phyloP scores from a whole-genome alignment of 2,888 invertebrate species.

The Bhutanitis thaidina region DNA sequence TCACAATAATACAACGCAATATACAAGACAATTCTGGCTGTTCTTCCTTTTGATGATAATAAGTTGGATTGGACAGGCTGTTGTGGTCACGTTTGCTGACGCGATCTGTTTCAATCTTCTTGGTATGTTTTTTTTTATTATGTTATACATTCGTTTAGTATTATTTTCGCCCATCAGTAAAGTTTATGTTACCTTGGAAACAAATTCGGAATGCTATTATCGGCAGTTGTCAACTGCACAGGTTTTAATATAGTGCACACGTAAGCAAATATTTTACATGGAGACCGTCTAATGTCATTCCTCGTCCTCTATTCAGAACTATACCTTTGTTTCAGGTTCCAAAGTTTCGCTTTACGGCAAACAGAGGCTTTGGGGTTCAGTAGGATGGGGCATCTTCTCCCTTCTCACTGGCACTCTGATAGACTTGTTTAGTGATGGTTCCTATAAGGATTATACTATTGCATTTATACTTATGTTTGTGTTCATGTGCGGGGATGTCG shows the following conservation, averaged over 20 bases:
- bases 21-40: slow-evolving; percentile 85
- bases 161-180: too few species aligned
- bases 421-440: slow-evolving; percentile 84
- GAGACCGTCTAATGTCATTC: too few species aligned
- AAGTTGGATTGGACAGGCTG: slow-evolving; percentile 91
- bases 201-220: too few species aligned
- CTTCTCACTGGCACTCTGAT: slow-evolving; percentile 88
- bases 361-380: slow-evolving; percentile 92
- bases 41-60: slow-evolving; percentile 88
- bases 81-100: slow-evolving; percentile 92
- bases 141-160: too few species aligned
- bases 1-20: slow-evolving; percentile 46
- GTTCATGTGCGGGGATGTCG: slow-evolving; percentile 82
- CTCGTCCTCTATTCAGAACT: too few species aligned
- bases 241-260: too few species aligned
- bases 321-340: slow-evolving; percentile 74
- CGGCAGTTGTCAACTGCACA: too few species aligned
- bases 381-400: slow-evolving; percentile 91
- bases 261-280: too few species aligned
- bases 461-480: slow-evolving; percentile 88
- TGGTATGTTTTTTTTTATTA: slow-evolving; percentile 63
- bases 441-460: slow-evolving; percentile 86
- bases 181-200: too few species aligned
- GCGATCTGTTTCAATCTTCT: slow-evolving; percentile 92
- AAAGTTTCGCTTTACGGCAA: slow-evolving; percentile 89